Evolutionary conservation across 2,797 vertebrate species (phyloP).

Genomic region (Siniperca undulata): DNA sequence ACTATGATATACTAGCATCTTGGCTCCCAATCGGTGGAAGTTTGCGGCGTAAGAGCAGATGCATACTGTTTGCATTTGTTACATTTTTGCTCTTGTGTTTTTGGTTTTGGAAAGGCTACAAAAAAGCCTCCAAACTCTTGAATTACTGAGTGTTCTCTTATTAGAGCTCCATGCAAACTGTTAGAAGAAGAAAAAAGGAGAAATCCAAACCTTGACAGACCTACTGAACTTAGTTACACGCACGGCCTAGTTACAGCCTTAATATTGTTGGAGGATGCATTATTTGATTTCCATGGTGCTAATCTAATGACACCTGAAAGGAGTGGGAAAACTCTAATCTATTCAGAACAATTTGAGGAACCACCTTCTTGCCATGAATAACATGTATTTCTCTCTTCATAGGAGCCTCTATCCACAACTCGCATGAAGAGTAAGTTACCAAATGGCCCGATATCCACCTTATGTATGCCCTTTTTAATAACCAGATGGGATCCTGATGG

Average conservation of each 20-base stretch:
- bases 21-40: background rate
- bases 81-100: too few species aligned
- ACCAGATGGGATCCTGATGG: slow-evolving; percentile 49
- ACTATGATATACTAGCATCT: background rate
- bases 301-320: slow-evolving; percentile 51
- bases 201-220: slow-evolving; percentile 1
- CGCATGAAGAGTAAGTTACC: background rate
- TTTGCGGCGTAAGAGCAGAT: background rate
- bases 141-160: background rate
- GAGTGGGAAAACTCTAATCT: slow-evolving; percentile 39
- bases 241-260: background rate
- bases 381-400: slow-evolving; percentile 28
- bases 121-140: background rate
- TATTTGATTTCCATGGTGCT: slow-evolving; percentile 53
- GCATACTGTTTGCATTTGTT: background rate
- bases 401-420: background rate
- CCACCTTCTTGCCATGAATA: slow-evolving; percentile 38
- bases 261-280: slow-evolving; percentile 45
- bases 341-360: slow-evolving; percentile 33
- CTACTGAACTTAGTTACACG: background rate
- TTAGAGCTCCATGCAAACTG: background rate
- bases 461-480: slow-evolving; percentile 47
- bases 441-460: slow-evolving; percentile 30
- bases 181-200: background rate
- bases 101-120: background rate